These are phyloP conservation scores for Drosophila ironensis DNA, from an alignment of 1,140 invertebrate genomes.

Conservation along the genomic window DNA sequence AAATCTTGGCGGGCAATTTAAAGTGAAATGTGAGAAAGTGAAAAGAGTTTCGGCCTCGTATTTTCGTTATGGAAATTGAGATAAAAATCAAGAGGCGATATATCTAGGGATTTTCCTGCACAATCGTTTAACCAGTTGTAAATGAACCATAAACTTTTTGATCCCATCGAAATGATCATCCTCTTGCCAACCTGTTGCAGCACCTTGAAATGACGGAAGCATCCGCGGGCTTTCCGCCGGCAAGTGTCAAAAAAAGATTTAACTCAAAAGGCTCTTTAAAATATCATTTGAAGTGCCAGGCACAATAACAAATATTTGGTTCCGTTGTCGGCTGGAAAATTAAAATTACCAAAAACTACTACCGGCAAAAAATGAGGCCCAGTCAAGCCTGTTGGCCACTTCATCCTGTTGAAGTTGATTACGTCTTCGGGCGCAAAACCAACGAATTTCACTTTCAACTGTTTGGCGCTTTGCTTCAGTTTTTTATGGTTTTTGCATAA, in stretches of 20 bases:
- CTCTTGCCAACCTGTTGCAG: constrained; percentile 4
- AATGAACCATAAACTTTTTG: background rate
- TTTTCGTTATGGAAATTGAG: constrained; percentile 21
- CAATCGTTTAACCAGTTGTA: too few relatives aligned
- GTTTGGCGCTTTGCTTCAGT: constrained; percentile 16
- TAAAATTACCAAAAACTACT: constrained; percentile 35
- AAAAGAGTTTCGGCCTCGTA: too few relatives aligned
- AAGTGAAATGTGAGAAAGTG: constrained; percentile 61
- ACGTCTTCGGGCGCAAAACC: constrained; percentile 48
- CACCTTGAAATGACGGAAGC: constrained; percentile 44
- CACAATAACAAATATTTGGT: constrained; percentile 47
- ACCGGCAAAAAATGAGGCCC: constrained; percentile 34
- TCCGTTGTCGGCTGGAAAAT: constrained; percentile 32
- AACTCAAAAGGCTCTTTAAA: constrained; percentile 36
- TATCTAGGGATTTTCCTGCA: background rate
- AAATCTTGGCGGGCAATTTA: constrained; percentile 40
- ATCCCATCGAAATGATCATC: background rate
- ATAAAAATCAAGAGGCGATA: constrained; percentile 6
- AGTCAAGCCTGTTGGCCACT: constrained; percentile 73
- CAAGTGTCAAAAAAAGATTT: constrained; percentile 37
- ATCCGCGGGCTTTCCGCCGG: background rate
- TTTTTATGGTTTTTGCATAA: constrained; percentile 22
- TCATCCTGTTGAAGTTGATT: constrained; percentile 77
- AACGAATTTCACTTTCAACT: constrained; percentile 73
- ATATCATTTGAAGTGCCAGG: constrained; percentile 49